These are phyloP conservation scores for Halichoerus grypus DNA, from an alignment of 2,113 vertebrate species.

Conservation along the genomic window DNA sequence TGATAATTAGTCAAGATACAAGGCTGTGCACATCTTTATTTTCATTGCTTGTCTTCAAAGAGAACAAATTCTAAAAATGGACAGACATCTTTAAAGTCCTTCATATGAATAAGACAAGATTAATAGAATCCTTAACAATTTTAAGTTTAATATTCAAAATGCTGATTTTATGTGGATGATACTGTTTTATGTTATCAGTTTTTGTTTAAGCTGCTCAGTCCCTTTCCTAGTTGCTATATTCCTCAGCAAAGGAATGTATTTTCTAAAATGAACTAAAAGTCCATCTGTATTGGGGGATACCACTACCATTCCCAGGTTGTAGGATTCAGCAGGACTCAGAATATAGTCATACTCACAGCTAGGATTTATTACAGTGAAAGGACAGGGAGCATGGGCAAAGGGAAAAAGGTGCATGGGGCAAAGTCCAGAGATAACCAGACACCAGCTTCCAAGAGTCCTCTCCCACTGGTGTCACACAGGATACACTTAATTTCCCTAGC, in stretches of 20 bases:
- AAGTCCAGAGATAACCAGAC: not conserved
- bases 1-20: conserved; percentile 38
- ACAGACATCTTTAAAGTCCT: not conserved
- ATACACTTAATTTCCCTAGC: not conserved
- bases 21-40: not conserved
- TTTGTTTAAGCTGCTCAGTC: not conserved
- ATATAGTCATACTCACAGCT: not conserved
- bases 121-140: not conserved
- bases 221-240: not conserved
- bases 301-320: not conserved
- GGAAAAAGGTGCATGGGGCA: not conserved
- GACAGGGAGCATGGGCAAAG: not conserved
- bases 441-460: not conserved
- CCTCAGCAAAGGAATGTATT: conserved; percentile 1
- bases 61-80: conserved; percentile 17
- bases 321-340: not conserved
- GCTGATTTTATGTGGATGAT: not conserved
- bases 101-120: not conserved
- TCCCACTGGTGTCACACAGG: not conserved
- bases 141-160: not conserved
- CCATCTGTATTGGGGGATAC: not conserved
- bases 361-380: not conserved
- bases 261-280: not conserved
- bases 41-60: not conserved
- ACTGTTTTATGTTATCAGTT: not conserved